Evolutionary conservation across 2,797 vertebrate species (phyloP).

Genomic region (Cryptoprocta ferox): DNA sequence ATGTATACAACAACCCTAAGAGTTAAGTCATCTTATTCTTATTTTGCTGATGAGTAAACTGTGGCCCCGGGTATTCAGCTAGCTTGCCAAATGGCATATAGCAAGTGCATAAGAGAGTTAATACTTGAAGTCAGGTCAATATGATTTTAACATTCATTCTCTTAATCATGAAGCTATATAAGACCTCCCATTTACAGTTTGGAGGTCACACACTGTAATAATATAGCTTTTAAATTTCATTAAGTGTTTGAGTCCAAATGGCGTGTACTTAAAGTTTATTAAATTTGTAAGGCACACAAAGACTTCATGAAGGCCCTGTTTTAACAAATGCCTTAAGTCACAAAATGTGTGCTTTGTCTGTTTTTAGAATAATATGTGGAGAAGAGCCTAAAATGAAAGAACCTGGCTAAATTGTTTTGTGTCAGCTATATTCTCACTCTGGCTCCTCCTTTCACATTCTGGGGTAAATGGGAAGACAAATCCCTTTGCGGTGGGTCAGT

Average conservation of each 20-base stretch:
- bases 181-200: background rate
- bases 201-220: background rate
- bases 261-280: conserved; percentile 22
- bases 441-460: conserved; percentile 43
- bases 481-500: conserved; percentile 22
- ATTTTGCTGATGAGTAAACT: conserved; percentile 21
- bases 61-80: background rate
- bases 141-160: conserved; percentile 16
- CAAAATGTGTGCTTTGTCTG: background rate
- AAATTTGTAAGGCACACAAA: conserved; percentile 1
- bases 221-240: conserved; percentile 36
- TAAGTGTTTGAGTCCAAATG: conserved; percentile 46
- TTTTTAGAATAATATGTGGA: background rate
- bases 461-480: background rate
- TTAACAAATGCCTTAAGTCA: background rate
- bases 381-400: conserved; percentile 24
- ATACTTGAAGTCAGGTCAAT: background rate
- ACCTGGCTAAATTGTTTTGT: background rate
- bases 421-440: background rate
- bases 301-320: background rate
- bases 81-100: background rate
- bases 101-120: background rate
- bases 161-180: background rate
- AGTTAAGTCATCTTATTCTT: background rate
- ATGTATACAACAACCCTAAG: background rate